Conservation (phyloP, 2,888 invertebrate species). For the Dynastes grantii region DNA sequence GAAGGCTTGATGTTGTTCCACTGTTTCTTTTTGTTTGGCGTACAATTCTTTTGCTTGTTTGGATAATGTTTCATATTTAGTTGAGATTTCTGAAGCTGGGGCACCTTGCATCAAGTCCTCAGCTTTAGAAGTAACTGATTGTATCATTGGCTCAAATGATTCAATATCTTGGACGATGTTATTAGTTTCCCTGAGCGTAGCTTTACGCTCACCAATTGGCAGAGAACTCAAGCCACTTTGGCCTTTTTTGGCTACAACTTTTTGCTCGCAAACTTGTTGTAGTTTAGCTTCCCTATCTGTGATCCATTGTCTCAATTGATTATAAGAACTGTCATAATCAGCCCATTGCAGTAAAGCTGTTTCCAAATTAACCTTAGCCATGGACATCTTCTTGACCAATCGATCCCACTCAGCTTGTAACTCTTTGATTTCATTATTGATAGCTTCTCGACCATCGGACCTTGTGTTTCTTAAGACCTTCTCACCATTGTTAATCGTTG, state of each 20-base stretch:
- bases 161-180: conserved; percentile 97
- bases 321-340: conserved; percentile 94
- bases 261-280: conserved; percentile 91
- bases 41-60: conserved; percentile 93
- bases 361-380: conserved; percentile 92
- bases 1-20: conserved; percentile 92
- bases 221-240: conserved; percentile 85
- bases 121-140: conserved; percentile 94
- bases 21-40: conserved; percentile 90
- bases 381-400: conserved; percentile 91
- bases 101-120: conserved; percentile 92
- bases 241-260: conserved; percentile 85
- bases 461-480: conserved; percentile 90
- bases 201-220: conserved; percentile 89
- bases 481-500: conserved; percentile 91
- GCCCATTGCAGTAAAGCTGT: conserved; percentile 95
- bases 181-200: conserved; percentile 91
- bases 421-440: conserved; percentile 90
- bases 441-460: conserved; percentile 90
- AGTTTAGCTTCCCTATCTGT: conserved; percentile 93
- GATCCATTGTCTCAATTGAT: conserved; percentile 95
- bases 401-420: conserved; percentile 95
- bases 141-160: conserved; percentile 97
- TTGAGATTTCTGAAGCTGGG: conserved; percentile 93
- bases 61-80: conserved; percentile 90